phyloP scores from a whole-genome alignment of 2,888 invertebrate species.

The Phortica okadai region DNA sequence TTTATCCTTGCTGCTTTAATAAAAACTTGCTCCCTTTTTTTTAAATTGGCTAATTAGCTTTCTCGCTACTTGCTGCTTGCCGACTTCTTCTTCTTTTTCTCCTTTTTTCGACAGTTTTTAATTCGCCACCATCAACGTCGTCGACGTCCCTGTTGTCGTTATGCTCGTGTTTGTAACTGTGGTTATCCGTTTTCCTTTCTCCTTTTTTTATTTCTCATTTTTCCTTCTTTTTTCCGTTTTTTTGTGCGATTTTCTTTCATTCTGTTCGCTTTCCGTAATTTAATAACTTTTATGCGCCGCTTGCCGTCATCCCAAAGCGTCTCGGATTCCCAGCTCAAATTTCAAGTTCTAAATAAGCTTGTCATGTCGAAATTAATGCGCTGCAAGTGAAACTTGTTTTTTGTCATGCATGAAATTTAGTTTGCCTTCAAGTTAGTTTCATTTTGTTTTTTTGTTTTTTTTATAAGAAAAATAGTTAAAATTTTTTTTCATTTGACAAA shows the following conservation, averaged over 20 bases:
- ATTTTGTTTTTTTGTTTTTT: conserved; percentile 3
- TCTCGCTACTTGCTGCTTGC: conserved; percentile 28
- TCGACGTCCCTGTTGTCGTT: conserved; percentile 13
- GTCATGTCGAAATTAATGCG: conserved; percentile 30
- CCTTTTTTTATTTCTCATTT: conserved; percentile 14
- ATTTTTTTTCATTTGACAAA: not conserved
- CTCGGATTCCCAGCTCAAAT: conserved; percentile 24
- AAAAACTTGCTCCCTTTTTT: conserved; percentile 43
- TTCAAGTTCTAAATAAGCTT: conserved; percentile 43
- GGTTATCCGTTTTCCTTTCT: conserved; percentile 18
- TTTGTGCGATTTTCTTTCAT: not conserved
- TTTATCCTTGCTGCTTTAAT: not conserved
- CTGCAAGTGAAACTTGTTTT: conserved; percentile 36
- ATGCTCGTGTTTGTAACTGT: conserved; percentile 2
- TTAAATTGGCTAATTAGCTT: conserved; percentile 59
- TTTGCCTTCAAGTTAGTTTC: not conserved
- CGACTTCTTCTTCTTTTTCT: not conserved
- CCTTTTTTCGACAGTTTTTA: conserved; percentile 39
- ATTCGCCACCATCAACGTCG: conserved; percentile 42
- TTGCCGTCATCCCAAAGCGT: conserved; percentile 33
- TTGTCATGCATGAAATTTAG: conserved; percentile 60
- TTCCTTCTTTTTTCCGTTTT: not conserved
- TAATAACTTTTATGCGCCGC: conserved; percentile 53
- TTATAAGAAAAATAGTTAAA: too few species aligned
- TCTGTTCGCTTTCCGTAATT: conserved; percentile 41